Conservation (phyloP, 2,113 vertebrate genomes). For the Monarcha castaneiventris region DNA sequence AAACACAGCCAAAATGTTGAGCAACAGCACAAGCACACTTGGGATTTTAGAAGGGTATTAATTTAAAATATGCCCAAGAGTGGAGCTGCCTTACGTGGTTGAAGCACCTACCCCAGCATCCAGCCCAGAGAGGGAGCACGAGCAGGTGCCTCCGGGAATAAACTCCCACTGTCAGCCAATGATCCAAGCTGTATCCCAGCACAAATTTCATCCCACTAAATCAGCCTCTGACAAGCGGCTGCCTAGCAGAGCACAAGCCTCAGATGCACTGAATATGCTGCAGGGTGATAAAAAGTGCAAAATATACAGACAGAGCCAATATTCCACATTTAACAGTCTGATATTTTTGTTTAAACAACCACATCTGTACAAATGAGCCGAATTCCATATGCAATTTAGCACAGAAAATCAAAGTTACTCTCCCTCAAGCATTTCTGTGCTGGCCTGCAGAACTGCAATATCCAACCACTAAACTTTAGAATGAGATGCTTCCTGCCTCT, state of each 20-base stretch:
- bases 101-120: neutral
- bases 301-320: neutral
- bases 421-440: neutral
- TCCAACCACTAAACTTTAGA: neutral
- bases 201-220: neutral
- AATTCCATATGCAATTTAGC: neutral
- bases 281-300: neutral
- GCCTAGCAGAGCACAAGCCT: neutral
- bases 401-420: neutral
- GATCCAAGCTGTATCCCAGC: rapidly evolving
- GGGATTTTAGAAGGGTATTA: neutral
- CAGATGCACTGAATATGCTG: rapidly evolving
- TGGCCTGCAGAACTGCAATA: neutral
- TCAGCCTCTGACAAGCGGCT: neutral
- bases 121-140: rapidly evolving
- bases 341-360: neutral
- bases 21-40: rapidly evolving
- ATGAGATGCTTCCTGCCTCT: neutral
- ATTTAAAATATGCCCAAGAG: neutral
- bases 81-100: neutral
- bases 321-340: neutral
- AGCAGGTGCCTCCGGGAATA: neutral
- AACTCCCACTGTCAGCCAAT: neutral
- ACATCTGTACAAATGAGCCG: neutral
- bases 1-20: neutral